phyloP scores from a whole-genome alignment of 1,140 invertebrate genomes.

The Drosophila kepulauana region DNA sequence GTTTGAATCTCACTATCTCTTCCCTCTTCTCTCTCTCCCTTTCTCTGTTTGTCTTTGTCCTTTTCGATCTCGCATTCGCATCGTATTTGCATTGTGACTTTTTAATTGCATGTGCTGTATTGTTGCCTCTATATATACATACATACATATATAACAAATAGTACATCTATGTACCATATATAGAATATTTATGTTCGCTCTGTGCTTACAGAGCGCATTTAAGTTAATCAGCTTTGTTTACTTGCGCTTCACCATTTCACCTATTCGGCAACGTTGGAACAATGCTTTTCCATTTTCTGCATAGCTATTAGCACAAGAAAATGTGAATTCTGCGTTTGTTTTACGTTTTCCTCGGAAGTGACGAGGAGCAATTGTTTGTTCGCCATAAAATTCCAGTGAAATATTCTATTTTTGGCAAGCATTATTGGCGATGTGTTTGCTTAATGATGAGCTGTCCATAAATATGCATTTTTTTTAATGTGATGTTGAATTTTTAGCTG shows the following conservation, averaged over 20 bases:
- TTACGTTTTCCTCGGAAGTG: not conserved
- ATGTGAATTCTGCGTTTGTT: not conserved
- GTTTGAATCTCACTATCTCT: not conserved
- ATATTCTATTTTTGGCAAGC: not conserved
- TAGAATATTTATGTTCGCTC: not conserved
- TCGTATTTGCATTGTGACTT: conserved; percentile 44
- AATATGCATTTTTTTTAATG: too few species aligned
- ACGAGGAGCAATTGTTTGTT: not conserved
- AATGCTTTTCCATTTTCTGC: not conserved
- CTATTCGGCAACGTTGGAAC: not conserved
- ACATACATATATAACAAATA: conserved; percentile 25
- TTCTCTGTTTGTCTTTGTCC: not conserved
- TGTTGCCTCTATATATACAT: conserved; percentile 3
- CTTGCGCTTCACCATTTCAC: not conserved
- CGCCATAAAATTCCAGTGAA: not conserved
- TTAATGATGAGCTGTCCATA: not conserved
- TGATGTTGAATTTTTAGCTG: too few species aligned
- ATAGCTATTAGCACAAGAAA: not conserved
- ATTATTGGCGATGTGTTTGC: not conserved
- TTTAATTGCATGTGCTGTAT: conserved; percentile 46
- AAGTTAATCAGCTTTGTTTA: not conserved
- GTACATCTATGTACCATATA: not conserved
- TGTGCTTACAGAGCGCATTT: not conserved
- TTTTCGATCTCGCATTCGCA: not conserved
- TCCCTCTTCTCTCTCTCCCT: too few species aligned